Evolutionary conservation across 2,113 vertebrate species (phyloP).

Genomic region (Rhinoderma darwinii): DNA sequence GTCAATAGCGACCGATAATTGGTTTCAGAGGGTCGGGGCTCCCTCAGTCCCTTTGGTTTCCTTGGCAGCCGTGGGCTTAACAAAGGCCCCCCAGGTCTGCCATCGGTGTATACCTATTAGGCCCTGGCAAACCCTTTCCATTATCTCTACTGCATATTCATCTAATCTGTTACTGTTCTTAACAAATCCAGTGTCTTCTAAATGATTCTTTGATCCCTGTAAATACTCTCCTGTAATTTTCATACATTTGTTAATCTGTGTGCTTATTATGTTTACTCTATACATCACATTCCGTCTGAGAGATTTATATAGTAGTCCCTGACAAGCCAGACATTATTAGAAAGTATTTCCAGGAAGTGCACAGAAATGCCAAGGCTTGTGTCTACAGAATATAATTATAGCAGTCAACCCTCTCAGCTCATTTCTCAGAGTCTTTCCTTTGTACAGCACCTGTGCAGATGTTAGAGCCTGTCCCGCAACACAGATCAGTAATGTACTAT

Average conservation of each 20-base stretch:
- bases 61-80: too few species aligned
- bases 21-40: too few species aligned
- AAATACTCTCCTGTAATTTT: background rate
- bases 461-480: conserved; percentile 6
- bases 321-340: conserved; percentile 39
- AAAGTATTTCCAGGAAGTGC: conserved; percentile 50
- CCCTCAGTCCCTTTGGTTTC: too few species aligned
- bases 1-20: too few species aligned
- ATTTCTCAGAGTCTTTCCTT: background rate
- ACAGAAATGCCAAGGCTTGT: conserved; percentile 37
- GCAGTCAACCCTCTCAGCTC: conserved; percentile 1
- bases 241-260: conserved; percentile 32
- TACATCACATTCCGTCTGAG: background rate
- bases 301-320: conserved; percentile 38
- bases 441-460: conserved; percentile 10
- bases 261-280: conserved; percentile 14
- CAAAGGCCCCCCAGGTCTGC: too few species aligned
- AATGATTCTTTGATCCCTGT: background rate
- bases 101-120: too few species aligned
- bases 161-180: background rate
- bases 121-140: background rate
- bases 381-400: conserved; percentile 28
- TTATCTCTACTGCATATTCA: background rate
- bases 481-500: background rate
- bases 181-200: background rate